phyloP scores from a whole-genome alignment of 2,888 invertebrate genomes.

The Hoplodrina blanda region DNA sequence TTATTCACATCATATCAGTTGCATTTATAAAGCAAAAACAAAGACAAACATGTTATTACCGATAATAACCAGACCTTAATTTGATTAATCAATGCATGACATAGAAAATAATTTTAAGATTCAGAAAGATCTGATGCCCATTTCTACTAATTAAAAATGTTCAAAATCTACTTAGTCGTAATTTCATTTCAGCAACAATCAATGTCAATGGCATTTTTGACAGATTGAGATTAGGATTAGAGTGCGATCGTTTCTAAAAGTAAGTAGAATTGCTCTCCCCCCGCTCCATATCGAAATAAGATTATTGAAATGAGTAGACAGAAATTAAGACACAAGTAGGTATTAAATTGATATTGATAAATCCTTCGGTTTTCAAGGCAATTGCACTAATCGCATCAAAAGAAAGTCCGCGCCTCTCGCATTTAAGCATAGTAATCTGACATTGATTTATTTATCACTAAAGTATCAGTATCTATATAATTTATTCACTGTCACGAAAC shows the following conservation, averaged over 20 bases:
- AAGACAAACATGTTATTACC: slow-evolving; percentile 7
- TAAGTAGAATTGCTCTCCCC: too few species aligned
- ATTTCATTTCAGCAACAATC: too few species aligned
- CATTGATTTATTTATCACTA: slow-evolving; percentile 21
- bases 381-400: slow-evolving; percentile 20
- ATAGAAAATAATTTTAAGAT: slow-evolving; percentile 3
- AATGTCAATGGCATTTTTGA: too few species aligned
- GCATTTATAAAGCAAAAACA: neutral
- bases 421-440: slow-evolving; percentile 21
- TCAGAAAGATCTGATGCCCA: too few species aligned
- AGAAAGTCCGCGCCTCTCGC: slow-evolving; percentile 13
- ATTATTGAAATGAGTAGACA: neutral
- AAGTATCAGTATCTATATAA: neutral
- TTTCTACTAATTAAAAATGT: too few species aligned
- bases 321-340: neutral
- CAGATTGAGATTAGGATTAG: too few species aligned
- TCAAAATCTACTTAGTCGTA: too few species aligned
- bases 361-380: slow-evolving; percentile 11
- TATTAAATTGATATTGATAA: neutral
- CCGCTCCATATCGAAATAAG: neutral
- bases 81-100: slow-evolving; percentile 9
- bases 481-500: slow-evolving; percentile 21
- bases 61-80: slow-evolving; percentile 21
- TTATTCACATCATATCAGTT: neutral
- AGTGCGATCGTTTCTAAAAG: too few species aligned